Evolutionary conservation across 2,888 invertebrate genomes (phyloP).

Genomic region (Vandiemenella viatica): DNA sequence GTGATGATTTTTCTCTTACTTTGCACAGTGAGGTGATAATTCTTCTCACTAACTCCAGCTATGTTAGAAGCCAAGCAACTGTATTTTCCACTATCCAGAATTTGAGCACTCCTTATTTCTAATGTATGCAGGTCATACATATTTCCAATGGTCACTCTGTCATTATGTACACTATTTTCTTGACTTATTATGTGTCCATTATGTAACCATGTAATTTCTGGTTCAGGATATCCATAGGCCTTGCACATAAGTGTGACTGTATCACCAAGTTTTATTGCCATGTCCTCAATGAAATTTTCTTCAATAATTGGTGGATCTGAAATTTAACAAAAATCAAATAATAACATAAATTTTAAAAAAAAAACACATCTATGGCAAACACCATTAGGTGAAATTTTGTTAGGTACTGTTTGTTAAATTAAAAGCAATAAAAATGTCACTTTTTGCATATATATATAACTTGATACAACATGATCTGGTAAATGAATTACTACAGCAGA

Average conservation of each 20-base stretch:
- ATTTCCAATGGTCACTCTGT: too few relatives aligned
- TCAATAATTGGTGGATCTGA: conserved; percentile 21
- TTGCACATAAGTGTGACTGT: conserved; percentile 13
- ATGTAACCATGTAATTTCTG: conserved; percentile 18
- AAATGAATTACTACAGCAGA: too few relatives aligned
- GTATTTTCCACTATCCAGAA: conserved; percentile 34
- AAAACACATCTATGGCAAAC: too few relatives aligned
- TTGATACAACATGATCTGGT: too few relatives aligned
- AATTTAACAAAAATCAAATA: neutral
- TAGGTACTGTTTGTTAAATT: too few relatives aligned
- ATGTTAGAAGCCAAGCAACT: conserved; percentile 43
- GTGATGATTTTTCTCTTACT: conserved; percentile 24
- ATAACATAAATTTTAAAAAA: too few relatives aligned
- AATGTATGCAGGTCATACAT: too few relatives aligned
- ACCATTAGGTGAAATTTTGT: too few relatives aligned
- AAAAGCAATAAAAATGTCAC: too few relatives aligned
- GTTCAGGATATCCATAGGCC: conserved; percentile 15
- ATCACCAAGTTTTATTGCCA: conserved; percentile 23
- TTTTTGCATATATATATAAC: too few relatives aligned
- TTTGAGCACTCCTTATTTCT: neutral
- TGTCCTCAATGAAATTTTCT: conserved; percentile 24
- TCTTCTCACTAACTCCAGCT: conserved; percentile 37
- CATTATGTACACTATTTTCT: neutral
- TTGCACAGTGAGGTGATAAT: conserved; percentile 36
- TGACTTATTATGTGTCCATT: conserved; percentile 22